Conservation (phyloP, 30 jellyfish, hydroid and myxozoan genomes). For the Hydractinia symbiolongicarpus region DNA sequence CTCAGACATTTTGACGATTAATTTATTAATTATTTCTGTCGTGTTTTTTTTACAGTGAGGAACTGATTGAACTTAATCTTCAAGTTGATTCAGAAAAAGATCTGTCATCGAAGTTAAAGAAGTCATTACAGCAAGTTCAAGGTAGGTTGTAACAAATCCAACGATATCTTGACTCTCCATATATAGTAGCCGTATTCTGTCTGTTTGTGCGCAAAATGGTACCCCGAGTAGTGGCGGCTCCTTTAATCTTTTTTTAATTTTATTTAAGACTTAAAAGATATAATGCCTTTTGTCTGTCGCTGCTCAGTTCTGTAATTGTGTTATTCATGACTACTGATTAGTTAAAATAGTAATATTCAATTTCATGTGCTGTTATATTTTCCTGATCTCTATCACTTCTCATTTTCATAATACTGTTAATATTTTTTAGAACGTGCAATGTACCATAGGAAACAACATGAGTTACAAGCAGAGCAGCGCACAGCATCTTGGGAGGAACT, state of each 20-base stretch:
- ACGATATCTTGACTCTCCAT: background rate
- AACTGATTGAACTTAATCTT: conserved; percentile 48
- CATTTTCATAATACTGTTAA: no score
- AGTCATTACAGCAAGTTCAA: conserved; percentile 34
- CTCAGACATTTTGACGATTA: background rate
- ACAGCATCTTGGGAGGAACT: background rate
- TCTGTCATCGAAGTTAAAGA: conserved; percentile 23
- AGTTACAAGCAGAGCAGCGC: conserved; percentile 2
- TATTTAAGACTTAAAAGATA: no score
- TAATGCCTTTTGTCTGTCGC: no score
- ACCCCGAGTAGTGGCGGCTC: no score
- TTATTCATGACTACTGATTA: no score
- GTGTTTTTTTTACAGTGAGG: conserved; percentile 38
- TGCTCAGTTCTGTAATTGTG: no score
- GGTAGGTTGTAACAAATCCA: conserved; percentile 39
- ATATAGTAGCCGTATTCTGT: no score
- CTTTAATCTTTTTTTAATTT: no score
- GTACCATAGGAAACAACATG: background rate
- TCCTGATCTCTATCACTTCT: no score
- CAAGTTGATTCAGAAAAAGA: conserved; percentile 54
- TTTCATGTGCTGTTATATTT: no score
- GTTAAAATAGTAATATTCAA: no score
- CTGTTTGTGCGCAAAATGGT: no score
- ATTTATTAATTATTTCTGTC: background rate
- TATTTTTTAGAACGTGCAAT: background rate